Conservation (phyloP, 2,888 invertebrate genomes). For the Microctonus brassicae region DNA sequence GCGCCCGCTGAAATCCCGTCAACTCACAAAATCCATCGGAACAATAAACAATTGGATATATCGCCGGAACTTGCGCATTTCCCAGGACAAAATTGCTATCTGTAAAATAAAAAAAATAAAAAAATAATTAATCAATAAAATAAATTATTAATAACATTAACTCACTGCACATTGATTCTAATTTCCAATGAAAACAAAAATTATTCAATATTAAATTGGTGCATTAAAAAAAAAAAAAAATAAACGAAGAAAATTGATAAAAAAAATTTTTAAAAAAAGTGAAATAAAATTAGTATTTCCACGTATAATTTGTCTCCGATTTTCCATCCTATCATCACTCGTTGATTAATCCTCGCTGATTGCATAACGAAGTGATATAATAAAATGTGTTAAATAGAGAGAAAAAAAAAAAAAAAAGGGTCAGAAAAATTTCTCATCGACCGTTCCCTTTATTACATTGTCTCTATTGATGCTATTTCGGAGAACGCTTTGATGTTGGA, state of each 20-base stretch:
- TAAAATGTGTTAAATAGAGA: background rate
- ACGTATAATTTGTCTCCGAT: background rate
- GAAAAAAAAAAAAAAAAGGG: background rate
- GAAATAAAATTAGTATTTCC: background rate
- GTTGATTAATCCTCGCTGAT: background rate
- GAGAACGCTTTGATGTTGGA: background rate
- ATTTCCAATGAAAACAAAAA: background rate
- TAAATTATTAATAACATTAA: background rate
- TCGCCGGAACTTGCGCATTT: conserved; percentile 90
- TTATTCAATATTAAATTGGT: background rate
- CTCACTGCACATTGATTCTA: background rate
- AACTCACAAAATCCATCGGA: conserved; percentile 97
- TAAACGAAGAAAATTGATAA: background rate
- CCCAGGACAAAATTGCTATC: conserved; percentile 97
- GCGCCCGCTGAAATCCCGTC: conserved; percentile 92
- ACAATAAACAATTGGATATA: conserved; percentile 95
- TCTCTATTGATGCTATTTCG: conserved; percentile 6
- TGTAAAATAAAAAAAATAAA: conserved; percentile 70
- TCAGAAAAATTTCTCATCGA: background rate
- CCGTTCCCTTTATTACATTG: background rate
- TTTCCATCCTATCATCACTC: background rate
- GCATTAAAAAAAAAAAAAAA: background rate
- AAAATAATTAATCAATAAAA: background rate
- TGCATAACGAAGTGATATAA: background rate
- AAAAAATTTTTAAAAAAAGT: background rate